Evolutionary conservation across 2,888 invertebrate species (phyloP).

Genomic region (Dicyrtomina minuta): DNA sequence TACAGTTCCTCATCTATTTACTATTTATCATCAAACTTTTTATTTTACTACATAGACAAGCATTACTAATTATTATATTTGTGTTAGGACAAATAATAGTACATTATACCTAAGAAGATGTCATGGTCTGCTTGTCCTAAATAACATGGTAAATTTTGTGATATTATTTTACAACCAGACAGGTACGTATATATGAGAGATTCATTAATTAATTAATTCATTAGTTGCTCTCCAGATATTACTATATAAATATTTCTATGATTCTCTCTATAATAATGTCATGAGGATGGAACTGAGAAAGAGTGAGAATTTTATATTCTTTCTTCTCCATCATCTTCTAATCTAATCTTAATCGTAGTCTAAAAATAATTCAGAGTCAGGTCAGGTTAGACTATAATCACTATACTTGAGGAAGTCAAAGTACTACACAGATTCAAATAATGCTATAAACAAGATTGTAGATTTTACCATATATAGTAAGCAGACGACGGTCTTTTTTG

Average conservation of each 20-base stretch:
- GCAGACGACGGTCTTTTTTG: too few relatives aligned
- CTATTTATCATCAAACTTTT: too few relatives aligned
- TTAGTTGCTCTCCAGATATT: neutral
- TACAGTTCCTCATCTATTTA: too few relatives aligned
- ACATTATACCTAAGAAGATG: neutral
- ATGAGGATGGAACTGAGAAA: neutral
- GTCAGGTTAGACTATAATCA: too few relatives aligned
- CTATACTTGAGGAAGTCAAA: too few relatives aligned
- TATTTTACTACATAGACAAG: neutral
- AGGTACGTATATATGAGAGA: neutral
- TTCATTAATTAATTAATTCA: neutral
- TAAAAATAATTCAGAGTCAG: too few relatives aligned
- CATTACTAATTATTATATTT: neutral
- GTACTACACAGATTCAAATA: too few relatives aligned
- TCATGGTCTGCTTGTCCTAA: slow-evolving; percentile 8
- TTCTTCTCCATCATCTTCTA: too few relatives aligned
- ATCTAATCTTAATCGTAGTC: too few relatives aligned
- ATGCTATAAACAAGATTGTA: too few relatives aligned
- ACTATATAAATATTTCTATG: slow-evolving; percentile 1
- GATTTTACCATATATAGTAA: too few relatives aligned
- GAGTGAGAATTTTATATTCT: neutral
- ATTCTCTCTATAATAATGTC: too few relatives aligned
- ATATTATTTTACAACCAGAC: slow-evolving; percentile 16
- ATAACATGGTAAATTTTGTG: slow-evolving; percentile 22
- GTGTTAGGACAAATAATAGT: neutral